Percentiles rank a stretch among this genome's conserved stretches.
Evolutionary conservation across 2,888 invertebrate genomes (phyloP).

Genomic region (Lysandra coridon): DNA sequence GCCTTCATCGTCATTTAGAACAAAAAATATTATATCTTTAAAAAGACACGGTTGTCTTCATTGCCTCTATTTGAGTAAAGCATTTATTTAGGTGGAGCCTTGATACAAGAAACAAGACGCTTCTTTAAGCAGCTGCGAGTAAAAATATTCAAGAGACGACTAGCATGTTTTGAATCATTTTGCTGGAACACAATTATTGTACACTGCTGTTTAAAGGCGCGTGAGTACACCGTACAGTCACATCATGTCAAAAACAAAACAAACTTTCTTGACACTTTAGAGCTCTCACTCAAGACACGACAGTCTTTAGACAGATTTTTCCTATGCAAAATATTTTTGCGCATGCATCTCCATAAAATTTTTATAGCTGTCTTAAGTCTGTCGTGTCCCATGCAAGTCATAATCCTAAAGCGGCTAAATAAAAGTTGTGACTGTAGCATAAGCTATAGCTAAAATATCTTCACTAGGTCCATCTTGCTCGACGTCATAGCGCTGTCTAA

Average conservation of each 20-base stretch:
- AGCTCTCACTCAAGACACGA: background rate
- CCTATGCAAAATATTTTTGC: too few relatives aligned
- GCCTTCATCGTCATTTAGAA: background rate
- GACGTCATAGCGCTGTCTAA: slow-evolving; percentile 51
- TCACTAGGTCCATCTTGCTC: slow-evolving; percentile 40
- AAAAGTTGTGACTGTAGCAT: background rate
- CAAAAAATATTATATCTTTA: background rate
- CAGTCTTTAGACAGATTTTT: background rate
- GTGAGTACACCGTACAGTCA: background rate
- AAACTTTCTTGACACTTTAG: background rate
- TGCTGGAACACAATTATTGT: background rate
- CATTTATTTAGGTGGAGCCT: background rate
- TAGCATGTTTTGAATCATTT: background rate
- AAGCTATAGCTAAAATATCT: slow-evolving; percentile 34
- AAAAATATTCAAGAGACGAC: background rate
- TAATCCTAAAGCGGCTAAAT: too few relatives aligned
- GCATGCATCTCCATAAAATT: too few relatives aligned
- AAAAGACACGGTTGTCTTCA: background rate
- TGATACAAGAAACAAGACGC: background rate
- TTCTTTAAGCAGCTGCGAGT: background rate
- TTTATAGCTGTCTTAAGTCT: too few relatives aligned
- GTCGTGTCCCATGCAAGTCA: too few relatives aligned
- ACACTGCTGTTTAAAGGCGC: background rate
- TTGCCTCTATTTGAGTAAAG: background rate
- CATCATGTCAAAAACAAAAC: background rate